phyloP scores from a whole-genome alignment of 35 echinoderm and acorn worm species.

The Ptychodera flava region DNA sequence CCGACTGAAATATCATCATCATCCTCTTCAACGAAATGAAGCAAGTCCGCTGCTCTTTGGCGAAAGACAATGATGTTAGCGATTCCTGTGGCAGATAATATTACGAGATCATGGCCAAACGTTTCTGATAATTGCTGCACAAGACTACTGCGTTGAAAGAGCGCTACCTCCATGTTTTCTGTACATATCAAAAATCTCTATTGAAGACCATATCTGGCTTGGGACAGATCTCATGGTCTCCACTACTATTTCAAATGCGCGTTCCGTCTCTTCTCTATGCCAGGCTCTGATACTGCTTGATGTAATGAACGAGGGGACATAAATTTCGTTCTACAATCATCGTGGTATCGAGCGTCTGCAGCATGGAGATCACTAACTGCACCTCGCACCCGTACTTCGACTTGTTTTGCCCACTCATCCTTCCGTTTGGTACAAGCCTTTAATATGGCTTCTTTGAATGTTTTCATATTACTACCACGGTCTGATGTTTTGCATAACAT shows the following conservation, averaged over 20 bases:
- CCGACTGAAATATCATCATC: conserved; percentile 27
- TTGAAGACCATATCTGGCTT: conserved; percentile 46
- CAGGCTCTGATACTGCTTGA: too few relatives aligned
- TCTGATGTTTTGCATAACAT: conserved; percentile 10
- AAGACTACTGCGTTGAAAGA: conserved; percentile 26
- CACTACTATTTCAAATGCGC: conserved; percentile 9
- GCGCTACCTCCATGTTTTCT: conserved; percentile 11
- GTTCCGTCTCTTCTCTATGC: too few relatives aligned
- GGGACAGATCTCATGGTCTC: conserved; percentile 13
- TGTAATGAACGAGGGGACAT: too few relatives aligned
- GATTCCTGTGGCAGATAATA: conserved; percentile 49
- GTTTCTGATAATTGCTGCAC: conserved; percentile 29
- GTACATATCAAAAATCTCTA: conserved; percentile 35
- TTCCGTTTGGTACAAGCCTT: conserved; percentile 30
- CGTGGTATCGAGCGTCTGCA: conserved; percentile 63
- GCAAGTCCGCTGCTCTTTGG: not conserved
- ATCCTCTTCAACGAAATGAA: conserved; percentile 23
- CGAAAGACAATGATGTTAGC: conserved; percentile 34
- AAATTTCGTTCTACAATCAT: conserved; percentile 23
- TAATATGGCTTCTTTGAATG: conserved; percentile 25
- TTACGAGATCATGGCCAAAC: conserved; percentile 35
- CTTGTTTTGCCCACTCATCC: conserved; percentile 45
- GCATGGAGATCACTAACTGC: conserved; percentile 61
- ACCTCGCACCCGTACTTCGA: conserved; percentile 32
- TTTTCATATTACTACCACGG: not conserved